Evolutionary conservation across 2,113 vertebrate genomes (phyloP), one percentile per base, ranked within the genome.

Genomic region (Laterallus jamaicensis): DNA sequence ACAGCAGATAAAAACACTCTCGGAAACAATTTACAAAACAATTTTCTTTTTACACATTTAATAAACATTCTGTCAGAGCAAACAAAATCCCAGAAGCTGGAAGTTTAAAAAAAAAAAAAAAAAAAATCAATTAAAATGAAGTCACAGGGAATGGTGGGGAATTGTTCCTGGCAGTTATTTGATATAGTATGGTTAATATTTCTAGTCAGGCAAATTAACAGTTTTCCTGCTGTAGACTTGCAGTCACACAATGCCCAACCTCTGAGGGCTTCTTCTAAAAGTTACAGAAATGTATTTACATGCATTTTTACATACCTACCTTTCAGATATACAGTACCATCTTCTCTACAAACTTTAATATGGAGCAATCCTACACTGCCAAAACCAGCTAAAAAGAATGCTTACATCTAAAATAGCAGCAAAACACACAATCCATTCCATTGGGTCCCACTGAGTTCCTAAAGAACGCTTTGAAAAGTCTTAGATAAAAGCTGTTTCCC

Each of bases 71-170:
- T 98, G 98, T 98, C 99, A 98, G 93, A 98, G 98, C 96, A 98
- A 99, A 99, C 98, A 96, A 98, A 98, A 99, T 99, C 98, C 98
- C 97, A 96, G 94, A 96, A 96, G 98, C 97, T 97, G 86, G 98
- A 98, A 98, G 98, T 98, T 97, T 6, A 88, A 56, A 54, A 59
- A 98, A 91, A 12, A 88, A 56, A 54, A 59, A 98, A 91, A 56
- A 54, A 59, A 98, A 99, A 99, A 99, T 99, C 98, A 99, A 99
- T 99, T 99, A 99, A 99, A 99, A 99, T 97, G 97, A 98, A 99
- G 98, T 99, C 98, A 99, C 97, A 24, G 97, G 95, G 98, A 98
- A 97, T 97, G 98, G 97, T 92, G 97, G 98, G 97, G 98, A 98
- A 99, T 99, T 98, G 98, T 99, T 98, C 98, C 94, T 99, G 98